Evolutionary conservation across 2,888 invertebrate genomes (phyloP).

Genomic region (Nemoura dubitans): DNA sequence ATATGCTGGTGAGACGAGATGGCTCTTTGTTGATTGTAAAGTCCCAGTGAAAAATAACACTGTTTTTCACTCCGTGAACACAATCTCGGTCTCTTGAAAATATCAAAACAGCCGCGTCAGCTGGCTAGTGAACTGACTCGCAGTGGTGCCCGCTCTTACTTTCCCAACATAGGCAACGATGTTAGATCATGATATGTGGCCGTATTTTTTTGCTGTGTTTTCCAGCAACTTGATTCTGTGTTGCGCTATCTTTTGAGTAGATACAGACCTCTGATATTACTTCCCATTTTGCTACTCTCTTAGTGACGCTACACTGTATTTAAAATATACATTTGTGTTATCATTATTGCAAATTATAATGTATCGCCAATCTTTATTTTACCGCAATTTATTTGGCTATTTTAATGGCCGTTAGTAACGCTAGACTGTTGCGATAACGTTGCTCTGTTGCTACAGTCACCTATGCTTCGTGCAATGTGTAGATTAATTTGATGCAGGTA

Average conservation of each 20-base stretch:
- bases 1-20: not conserved
- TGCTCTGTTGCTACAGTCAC: not conserved
- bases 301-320: too few species aligned
- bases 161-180: not conserved
- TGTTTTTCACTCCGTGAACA: not conserved
- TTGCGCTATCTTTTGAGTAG: not conserved
- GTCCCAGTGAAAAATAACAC: not conserved
- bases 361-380: too few species aligned
- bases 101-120: not conserved
- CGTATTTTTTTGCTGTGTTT: not conserved
- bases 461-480: not conserved
- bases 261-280: too few species aligned
- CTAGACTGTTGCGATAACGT: too few species aligned
- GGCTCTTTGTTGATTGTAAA: not conserved
- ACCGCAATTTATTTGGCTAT: not conserved
- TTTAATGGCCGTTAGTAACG: not conserved
- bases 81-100: not conserved
- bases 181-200: not conserved
- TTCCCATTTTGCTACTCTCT: too few species aligned
- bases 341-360: too few species aligned
- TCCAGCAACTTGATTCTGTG: not conserved
- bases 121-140: not conserved
- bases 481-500: not conserved
- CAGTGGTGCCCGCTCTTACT: not conserved
- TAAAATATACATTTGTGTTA: too few species aligned